A percentile compares a stretch with the other conserved stretches of the same genome.
These are phyloP conservation scores for Eupeodes latifasciatus DNA, from an alignment of 2,888 invertebrate genomes.

Conservation along the genomic window DNA sequence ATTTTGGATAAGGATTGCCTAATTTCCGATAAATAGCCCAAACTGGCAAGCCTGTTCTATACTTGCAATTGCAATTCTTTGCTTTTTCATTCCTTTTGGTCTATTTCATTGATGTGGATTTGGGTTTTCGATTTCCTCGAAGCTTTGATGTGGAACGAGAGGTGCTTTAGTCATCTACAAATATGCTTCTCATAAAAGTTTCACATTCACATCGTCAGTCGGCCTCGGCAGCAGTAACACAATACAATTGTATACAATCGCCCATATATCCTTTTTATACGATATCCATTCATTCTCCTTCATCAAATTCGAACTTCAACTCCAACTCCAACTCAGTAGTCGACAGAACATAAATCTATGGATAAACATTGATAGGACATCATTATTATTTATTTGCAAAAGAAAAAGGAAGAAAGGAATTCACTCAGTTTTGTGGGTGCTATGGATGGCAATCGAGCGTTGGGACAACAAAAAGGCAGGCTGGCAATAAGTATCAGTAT, in stretches of 20 bases:
- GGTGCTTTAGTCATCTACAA: slow-evolving; percentile 19
- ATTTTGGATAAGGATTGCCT: too few relatives aligned
- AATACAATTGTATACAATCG: slow-evolving; percentile 17
- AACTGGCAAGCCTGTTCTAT: too few relatives aligned
- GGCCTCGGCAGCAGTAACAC: not conserved
- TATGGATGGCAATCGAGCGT: slow-evolving; percentile 30
- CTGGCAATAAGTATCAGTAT: slow-evolving; percentile 17
- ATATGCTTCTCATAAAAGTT: slow-evolving; percentile 68
- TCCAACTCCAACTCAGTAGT: not conserved
- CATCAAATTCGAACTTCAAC: not conserved
- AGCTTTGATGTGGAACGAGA: not conserved
- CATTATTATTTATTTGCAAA: slow-evolving; percentile 70
- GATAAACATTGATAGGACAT: slow-evolving; percentile 74
- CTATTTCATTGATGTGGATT: not conserved
- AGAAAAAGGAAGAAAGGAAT: slow-evolving; percentile 23
- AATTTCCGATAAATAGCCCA: too few relatives aligned
- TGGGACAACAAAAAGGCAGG: slow-evolving; percentile 67
- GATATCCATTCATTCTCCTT: not conserved
- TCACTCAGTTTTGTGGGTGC: slow-evolving; percentile 11
- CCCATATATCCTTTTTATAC: not conserved
- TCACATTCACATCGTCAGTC: slow-evolving; percentile 39
- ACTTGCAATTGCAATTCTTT: slow-evolving; percentile 45
- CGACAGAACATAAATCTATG: slow-evolving; percentile 67
- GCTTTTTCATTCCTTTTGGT: not conserved
- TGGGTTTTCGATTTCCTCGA: not conserved